Percentiles rank a stretch among this genome's conserved stretches.
Evolutionary conservation across 2,113 vertebrate species (phyloP).

Genomic region (Tautogolabrus adspersus): DNA sequence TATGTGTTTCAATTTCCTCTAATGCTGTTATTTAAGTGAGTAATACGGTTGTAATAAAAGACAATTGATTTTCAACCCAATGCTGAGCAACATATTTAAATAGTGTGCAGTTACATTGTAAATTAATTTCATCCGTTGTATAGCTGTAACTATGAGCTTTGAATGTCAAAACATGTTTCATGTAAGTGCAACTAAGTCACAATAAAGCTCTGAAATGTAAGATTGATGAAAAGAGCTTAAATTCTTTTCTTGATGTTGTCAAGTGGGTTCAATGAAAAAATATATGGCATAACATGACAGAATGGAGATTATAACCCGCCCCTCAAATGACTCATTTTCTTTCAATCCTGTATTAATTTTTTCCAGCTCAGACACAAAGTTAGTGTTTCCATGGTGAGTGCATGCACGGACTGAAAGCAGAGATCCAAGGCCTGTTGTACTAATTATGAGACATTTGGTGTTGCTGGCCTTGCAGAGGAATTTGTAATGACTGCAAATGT

Average conservation of each 20-base stretch:
- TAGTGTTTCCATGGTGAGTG: constrained; percentile 75
- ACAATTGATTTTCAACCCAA: constrained; percentile 6
- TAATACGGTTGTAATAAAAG: constrained; percentile 2
- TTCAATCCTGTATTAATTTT: constrained; percentile 9
- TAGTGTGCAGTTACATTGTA: constrained; percentile 22
- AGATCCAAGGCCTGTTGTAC: constrained; percentile 27
- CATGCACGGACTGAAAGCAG: constrained; percentile 13
- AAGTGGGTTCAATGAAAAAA: not conserved
- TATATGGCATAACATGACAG: not conserved
- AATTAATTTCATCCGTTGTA: constrained; percentile 18
- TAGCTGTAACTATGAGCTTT: constrained; percentile 56
- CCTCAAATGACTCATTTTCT: not conserved
- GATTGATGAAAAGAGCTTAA: not conserved
- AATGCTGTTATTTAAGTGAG: not conserved
- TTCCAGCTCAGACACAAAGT: constrained; percentile 10
- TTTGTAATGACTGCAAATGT: not conserved
- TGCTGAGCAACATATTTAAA: constrained; percentile 1
- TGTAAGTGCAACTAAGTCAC: constrained; percentile 33
- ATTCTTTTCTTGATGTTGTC: not conserved
- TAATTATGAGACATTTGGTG: constrained; percentile 27
- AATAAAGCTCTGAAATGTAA: constrained; percentile 53
- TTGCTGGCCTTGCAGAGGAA: constrained; percentile 30
- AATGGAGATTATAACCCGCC: not conserved
- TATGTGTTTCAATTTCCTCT: constrained; percentile 19
- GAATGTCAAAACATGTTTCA: constrained; percentile 51